Percentiles rank a stretch among this genome's conserved stretches.
Conservation (phyloP, 2,888 invertebrate genomes). For the Zonitis immaculata region DNA sequence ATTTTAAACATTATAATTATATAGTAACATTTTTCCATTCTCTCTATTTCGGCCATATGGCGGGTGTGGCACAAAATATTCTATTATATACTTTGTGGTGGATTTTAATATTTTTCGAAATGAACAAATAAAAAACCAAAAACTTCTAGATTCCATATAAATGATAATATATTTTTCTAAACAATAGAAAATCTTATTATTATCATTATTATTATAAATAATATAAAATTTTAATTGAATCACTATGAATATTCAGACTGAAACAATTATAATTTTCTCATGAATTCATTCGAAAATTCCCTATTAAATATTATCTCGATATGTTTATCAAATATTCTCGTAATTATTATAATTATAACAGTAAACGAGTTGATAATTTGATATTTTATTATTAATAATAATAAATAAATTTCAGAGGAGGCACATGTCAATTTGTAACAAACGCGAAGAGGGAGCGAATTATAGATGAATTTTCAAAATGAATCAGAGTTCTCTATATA, state of each 20-base stretch:
- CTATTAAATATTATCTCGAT: not conserved
- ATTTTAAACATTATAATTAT: not conserved
- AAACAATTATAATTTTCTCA: constrained; percentile 1
- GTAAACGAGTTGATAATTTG: not conserved
- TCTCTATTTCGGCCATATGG: not conserved
- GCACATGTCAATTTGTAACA: not conserved
- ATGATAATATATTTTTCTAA: not conserved
- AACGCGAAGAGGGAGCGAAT: too few relatives aligned
- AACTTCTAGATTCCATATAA: not conserved
- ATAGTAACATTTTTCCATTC: not conserved
- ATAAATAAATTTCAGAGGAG: not conserved
- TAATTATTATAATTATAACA: not conserved
- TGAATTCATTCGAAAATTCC: constrained; percentile 1
- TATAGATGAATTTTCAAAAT: not conserved
- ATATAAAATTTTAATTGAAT: not conserved
- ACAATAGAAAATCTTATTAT: not conserved
- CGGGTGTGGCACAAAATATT: not conserved
- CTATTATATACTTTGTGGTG: not conserved
- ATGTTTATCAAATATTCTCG: not conserved
- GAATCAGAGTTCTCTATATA: not conserved
- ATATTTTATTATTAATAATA: too few relatives aligned
- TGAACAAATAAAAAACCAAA: too few relatives aligned
- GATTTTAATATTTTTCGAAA: not conserved
- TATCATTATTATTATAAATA: too few relatives aligned
- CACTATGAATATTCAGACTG: not conserved